Evolutionary conservation across 2,888 invertebrate genomes (phyloP).

Genomic region (Chironomus riparius): DNA sequence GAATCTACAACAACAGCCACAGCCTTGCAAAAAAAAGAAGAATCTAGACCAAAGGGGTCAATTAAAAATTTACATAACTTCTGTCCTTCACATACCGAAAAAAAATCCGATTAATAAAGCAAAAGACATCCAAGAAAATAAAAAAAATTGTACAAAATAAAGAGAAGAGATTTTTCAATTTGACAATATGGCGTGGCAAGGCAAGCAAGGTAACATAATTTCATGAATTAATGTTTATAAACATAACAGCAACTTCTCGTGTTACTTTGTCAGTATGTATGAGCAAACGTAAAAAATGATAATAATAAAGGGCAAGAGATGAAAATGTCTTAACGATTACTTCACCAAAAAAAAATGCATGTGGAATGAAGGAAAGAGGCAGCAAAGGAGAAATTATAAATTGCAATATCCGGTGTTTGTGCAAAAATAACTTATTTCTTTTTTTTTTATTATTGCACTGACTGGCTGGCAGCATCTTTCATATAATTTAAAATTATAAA

Average conservation of each 20-base stretch:
- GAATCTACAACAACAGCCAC: no score
- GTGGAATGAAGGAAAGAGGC: background rate
- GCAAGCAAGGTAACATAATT: background rate
- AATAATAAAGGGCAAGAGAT: background rate
- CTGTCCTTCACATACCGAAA: no score
- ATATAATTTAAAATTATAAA: conserved; percentile 24
- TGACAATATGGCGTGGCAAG: background rate
- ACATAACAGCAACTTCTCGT: background rate
- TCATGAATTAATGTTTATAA: background rate
- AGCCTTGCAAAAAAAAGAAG: no score
- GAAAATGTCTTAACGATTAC: background rate
- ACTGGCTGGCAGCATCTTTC: background rate
- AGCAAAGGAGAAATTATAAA: conserved; percentile 18
- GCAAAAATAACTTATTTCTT: background rate
- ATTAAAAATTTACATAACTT: no score
- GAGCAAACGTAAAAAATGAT: background rate
- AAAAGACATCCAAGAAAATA: background rate
- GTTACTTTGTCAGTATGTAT: background rate
- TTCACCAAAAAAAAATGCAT: background rate
- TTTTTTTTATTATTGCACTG: background rate
- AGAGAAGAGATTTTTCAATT: background rate
- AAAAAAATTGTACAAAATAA: background rate
- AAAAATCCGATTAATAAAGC: no score
- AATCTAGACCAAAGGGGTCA: no score
- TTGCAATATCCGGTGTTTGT: conserved; percentile 21